Percentiles rank a stretch among this genome's conserved stretches.
These are phyloP conservation scores for Pseudorectes ferrugineus DNA, from an alignment of 2,113 vertebrate species.

Conservation along the genomic window DNA sequence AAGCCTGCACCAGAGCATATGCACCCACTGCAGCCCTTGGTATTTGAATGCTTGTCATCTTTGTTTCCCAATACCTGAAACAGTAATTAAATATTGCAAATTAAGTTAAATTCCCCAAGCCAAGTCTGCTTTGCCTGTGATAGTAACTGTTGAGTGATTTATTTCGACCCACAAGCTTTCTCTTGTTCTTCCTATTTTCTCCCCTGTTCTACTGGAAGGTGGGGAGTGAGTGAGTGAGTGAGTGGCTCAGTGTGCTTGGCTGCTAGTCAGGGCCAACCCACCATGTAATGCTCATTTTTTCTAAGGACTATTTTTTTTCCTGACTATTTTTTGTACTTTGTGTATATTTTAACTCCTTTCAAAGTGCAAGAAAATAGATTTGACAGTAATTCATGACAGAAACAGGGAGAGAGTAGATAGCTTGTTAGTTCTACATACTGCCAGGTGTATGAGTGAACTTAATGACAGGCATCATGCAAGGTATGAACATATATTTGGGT, in stretches of 20 bases:
- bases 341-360: background rate
- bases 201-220: background rate
- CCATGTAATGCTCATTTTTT: background rate
- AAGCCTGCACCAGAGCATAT: background rate
- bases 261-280: background rate
- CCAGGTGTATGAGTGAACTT: background rate
- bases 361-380: background rate
- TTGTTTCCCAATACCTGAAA: background rate
- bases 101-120: background rate
- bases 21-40: fast-evolving
- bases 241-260: background rate
- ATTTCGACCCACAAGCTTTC: background rate
- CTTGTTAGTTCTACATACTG: background rate
- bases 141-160: background rate
- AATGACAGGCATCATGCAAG: background rate
- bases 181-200: background rate
- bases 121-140: background rate
- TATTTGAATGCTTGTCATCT: background rate
- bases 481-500: background rate
- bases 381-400: background rate
- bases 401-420: background rate
- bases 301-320: background rate
- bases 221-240: background rate
- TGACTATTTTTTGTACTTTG: background rate
- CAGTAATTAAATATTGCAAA: background rate